These are phyloP conservation scores for Channa argus DNA, from an alignment of 2,113 vertebrate genomes.

Conservation along the genomic window DNA sequence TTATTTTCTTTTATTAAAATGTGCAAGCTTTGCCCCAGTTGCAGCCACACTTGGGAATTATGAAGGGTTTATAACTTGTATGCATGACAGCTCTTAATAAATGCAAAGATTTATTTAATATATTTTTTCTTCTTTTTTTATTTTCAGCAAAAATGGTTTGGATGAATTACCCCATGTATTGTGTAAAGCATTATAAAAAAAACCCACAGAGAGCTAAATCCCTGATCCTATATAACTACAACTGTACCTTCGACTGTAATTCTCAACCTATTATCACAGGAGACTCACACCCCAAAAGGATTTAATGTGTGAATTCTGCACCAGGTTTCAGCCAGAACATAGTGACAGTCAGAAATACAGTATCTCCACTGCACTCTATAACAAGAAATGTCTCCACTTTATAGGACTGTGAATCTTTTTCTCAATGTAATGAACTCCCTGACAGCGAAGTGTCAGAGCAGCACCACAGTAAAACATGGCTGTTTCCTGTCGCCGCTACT, in stretches of 20 bases:
- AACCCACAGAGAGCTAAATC: background rate
- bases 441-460: slow-evolving; percentile 33
- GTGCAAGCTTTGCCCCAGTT: slow-evolving; percentile 34
- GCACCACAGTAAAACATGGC: slow-evolving; percentile 43
- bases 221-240: slow-evolving; percentile 2
- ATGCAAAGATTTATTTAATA: slow-evolving; percentile 30
- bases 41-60: slow-evolving; percentile 61
- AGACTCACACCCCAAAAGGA: slow-evolving; percentile 9
- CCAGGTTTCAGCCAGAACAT: slow-evolving; percentile 1
- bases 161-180: slow-evolving; percentile 18
- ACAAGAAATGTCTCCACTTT: slow-evolving; percentile 41
- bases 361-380: slow-evolving; percentile 13
- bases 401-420: slow-evolving; percentile 44
- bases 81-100: slow-evolving; percentile 70
- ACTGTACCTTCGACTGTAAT: slow-evolving; percentile 23
- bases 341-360: slow-evolving; percentile 1
- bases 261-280: background rate
- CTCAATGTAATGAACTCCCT: slow-evolving; percentile 54
- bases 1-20: slow-evolving; percentile 74
- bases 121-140: slow-evolving; percentile 13
- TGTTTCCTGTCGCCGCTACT: slow-evolving; percentile 34
- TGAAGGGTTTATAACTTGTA: slow-evolving; percentile 47
- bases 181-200: slow-evolving; percentile 29
- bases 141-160: slow-evolving; percentile 13
- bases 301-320: slow-evolving; percentile 22